A percentile compares a stretch with the other conserved stretches of the same genome.
These are phyloP conservation scores for Nemotelus nigrinus DNA, from an alignment of 2,888 invertebrate genomes.

Conservation along the genomic window DNA sequence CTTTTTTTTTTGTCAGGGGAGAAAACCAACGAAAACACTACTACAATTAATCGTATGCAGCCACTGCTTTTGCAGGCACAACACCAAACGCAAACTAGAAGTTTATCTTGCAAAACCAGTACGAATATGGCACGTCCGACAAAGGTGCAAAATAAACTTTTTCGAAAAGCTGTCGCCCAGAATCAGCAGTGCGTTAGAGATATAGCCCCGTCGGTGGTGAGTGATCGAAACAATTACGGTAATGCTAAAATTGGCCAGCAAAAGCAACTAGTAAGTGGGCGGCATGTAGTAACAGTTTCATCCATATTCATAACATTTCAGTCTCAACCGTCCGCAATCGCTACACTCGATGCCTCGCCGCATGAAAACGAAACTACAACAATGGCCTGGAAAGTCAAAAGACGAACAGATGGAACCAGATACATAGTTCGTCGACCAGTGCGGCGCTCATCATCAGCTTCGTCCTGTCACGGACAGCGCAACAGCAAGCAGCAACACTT, in stretches of 20 bases:
- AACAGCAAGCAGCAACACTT: neutral
- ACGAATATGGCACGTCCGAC: constrained; percentile 74
- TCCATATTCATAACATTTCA: no score
- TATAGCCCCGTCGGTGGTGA: no score
- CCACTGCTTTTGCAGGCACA: neutral
- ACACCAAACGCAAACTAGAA: neutral
- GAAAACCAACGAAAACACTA: no score
- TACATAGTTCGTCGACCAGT: constrained; percentile 76
- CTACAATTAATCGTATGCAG: constrained; percentile 2
- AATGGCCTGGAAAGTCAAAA: constrained; percentile 75
- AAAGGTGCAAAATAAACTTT: constrained; percentile 72
- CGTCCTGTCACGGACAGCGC: neutral
- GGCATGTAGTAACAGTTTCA: no score
- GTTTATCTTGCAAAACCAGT: constrained; percentile 61
- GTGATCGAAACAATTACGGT: constrained; percentile 44
- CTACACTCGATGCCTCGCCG: no score
- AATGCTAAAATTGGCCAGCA: no score
- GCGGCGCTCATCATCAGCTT: constrained; percentile 45
- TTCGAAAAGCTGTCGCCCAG: constrained; percentile 66
- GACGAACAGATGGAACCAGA: constrained; percentile 74
- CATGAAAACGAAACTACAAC: constrained; percentile 17
- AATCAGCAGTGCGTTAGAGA: constrained; percentile 53
- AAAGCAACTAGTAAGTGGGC: no score
- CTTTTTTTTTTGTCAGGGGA: no score
- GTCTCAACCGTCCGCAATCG: no score